phyloP scores from a whole-genome alignment of 2,888 invertebrate species.

The Acrobeloides nanus region DNA sequence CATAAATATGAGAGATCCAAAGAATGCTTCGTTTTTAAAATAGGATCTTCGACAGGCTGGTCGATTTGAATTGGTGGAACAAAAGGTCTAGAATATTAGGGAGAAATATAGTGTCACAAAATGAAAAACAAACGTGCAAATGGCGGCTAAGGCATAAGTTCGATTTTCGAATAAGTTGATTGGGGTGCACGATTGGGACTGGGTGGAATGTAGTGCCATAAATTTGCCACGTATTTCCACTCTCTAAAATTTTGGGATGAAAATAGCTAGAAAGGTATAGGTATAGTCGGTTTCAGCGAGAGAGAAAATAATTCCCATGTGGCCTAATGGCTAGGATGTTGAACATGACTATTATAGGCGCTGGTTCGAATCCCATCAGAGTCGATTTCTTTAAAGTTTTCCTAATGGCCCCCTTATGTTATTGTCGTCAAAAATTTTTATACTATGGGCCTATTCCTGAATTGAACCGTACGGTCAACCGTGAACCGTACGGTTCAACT shows the following conservation, averaged over 20 bases:
- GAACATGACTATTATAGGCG: no score
- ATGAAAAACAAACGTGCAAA: slow-evolving; percentile 67
- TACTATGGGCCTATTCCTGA: no score
- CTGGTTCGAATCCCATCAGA: no score
- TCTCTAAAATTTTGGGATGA: slow-evolving; percentile 64
- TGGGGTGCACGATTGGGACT: slow-evolving; percentile 62
- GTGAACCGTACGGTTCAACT: no score
- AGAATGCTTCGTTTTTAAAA: slow-evolving; percentile 99
- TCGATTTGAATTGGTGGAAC: slow-evolving; percentile 93
- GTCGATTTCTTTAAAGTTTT: no score
- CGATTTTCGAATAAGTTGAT: slow-evolving; percentile 61
- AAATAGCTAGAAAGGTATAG: background rate
- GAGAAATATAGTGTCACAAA: slow-evolving; percentile 1
- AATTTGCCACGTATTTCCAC: slow-evolving; percentile 94
- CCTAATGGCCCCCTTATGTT: no score
- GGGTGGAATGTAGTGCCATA: slow-evolving; percentile 86
- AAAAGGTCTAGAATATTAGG: slow-evolving; percentile 64
- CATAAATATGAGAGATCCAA: slow-evolving; percentile 67
- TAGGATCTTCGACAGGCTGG: slow-evolving; percentile 91
- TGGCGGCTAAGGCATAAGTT: slow-evolving; percentile 81
- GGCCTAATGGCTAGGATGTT: no score
- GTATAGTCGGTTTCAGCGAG: no score
- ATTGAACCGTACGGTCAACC: no score
- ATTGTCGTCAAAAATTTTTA: background rate
- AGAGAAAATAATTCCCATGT: no score